phyloP scores from a whole-genome alignment of 2,888 invertebrate genomes.

The Drosophila putrida region DNA sequence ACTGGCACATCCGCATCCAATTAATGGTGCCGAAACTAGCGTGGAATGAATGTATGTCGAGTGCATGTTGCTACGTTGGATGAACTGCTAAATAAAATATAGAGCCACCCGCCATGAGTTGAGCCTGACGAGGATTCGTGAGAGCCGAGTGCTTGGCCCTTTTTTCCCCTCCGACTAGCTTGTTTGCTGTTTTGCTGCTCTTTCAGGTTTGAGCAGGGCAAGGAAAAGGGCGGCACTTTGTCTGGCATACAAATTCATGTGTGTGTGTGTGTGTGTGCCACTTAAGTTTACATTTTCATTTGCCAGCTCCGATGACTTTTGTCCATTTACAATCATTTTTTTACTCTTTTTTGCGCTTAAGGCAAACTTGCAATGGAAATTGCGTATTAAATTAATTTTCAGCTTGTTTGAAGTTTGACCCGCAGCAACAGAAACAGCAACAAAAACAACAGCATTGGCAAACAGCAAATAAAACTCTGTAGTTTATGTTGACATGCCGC shows the following conservation, averaged over 20 bases:
- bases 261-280: constrained; percentile 50
- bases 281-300: constrained; percentile 79
- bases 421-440: constrained; percentile 27
- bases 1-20: constrained; percentile 80
- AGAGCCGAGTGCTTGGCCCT: constrained; percentile 59
- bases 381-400: constrained; percentile 78
- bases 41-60: constrained; percentile 77
- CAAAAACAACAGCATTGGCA: constrained; percentile 30
- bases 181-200: constrained; percentile 63
- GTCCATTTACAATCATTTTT: constrained; percentile 76
- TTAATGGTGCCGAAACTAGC: constrained; percentile 76
- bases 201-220: constrained; percentile 27
- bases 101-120: constrained; percentile 48
- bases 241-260: constrained; percentile 13
- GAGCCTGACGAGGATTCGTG: constrained; percentile 35
- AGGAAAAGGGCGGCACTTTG: constrained; percentile 6
- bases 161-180: constrained; percentile 55
- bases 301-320: constrained; percentile 74
- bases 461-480: constrained; percentile 68
- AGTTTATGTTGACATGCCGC: constrained; percentile 74
- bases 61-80: constrained; percentile 58
- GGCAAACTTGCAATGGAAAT: constrained; percentile 61
- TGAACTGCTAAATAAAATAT: constrained; percentile 76
- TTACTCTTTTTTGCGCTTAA: constrained; percentile 26
- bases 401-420: constrained; percentile 77